Percentiles rank a stretch among this genome's conserved stretches.
phyloP scores from a whole-genome alignment of 1,140 invertebrate species.

The Dryas iulia region DNA sequence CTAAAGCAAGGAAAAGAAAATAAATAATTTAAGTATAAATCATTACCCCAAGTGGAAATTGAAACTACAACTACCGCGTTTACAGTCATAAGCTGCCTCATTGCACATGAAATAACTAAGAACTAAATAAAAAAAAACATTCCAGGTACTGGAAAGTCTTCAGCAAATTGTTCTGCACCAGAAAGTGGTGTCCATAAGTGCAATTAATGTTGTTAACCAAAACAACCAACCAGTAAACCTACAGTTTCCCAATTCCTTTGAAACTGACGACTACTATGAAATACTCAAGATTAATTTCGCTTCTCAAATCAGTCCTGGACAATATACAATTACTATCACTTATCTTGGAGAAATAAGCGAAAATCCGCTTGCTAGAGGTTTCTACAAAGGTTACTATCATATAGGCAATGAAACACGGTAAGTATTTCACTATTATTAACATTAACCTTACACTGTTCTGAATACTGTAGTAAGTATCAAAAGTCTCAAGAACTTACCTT shows the following conservation, averaged over 20 bases:
- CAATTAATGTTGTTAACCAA: conserved; percentile 44
- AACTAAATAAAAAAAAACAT: conserved; percentile 11
- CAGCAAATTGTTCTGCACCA: conserved; percentile 65
- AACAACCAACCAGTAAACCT: conserved; percentile 40
- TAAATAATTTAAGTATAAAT: no score
- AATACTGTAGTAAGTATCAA: no score
- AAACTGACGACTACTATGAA: conserved; percentile 56
- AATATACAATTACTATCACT: conserved; percentile 52
- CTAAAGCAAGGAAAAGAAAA: no score
- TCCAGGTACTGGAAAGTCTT: conserved; percentile 52
- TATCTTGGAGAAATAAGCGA: conserved; percentile 56
- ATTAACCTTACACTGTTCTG: no score
- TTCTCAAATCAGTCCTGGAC: conserved; percentile 38
- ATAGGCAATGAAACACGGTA: conserved; percentile 44
- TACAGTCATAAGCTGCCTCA: no score
- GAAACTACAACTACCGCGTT: no score
- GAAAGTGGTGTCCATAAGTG: conserved; percentile 54
- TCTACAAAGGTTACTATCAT: conserved; percentile 69
- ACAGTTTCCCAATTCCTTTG: conserved; percentile 41
- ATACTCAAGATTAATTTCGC: conserved; percentile 58
- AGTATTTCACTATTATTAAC: conserved; percentile 1
- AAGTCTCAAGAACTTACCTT: no score
- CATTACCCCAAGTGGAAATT: no score
- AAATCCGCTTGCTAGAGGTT: conserved; percentile 63
- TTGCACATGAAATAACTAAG: not conserved